phyloP scores from a whole-genome alignment of 2,797 vertebrate species.

The Ctenopoma multispine region DNA sequence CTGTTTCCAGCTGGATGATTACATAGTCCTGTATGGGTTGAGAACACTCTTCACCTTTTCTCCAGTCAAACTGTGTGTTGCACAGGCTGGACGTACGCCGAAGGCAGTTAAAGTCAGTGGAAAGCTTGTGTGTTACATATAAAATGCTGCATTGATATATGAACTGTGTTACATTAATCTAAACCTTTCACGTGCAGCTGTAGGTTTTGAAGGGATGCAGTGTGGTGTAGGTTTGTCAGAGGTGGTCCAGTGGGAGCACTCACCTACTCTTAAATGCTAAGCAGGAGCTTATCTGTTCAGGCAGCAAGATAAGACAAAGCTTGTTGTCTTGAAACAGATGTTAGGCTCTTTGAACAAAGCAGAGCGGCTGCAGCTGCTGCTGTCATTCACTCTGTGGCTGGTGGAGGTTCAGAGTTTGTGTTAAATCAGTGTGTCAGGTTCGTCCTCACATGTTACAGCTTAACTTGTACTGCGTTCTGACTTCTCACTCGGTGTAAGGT shows the following conservation, averaged over 20 bases:
- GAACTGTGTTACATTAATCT: not conserved
- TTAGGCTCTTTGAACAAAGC: slow-evolving; percentile 35
- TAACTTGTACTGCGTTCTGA: not conserved
- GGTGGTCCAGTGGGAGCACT: slow-evolving; percentile 14
- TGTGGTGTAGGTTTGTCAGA: slow-evolving; percentile 22
- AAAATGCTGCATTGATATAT: not conserved
- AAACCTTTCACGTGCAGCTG: not conserved
- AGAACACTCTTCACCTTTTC: not conserved
- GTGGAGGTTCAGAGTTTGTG: not conserved
- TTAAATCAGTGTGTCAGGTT: not conserved
- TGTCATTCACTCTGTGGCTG: not conserved
- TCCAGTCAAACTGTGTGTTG: not conserved
- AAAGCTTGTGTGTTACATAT: slow-evolving; percentile 9
- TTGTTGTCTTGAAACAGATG: slow-evolving; percentile 69
- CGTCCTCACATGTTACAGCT: not conserved
- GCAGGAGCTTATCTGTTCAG: slow-evolving; percentile 43
- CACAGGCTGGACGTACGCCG: not conserved
- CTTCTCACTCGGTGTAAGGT: not conserved
- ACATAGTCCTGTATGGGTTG: not conserved
- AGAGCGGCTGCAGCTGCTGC: slow-evolving; percentile 19
- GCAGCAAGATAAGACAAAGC: slow-evolving; percentile 53
- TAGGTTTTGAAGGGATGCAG: slow-evolving; percentile 12
- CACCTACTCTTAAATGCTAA: not conserved
- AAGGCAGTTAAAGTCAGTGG: not conserved
- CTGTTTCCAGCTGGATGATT: slow-evolving; percentile 8